A percentile compares a stretch with the other conserved stretches of the same genome.
Conservation (phyloP, 2,797 vertebrate genomes). For the Girardinus metallicus region DNA sequence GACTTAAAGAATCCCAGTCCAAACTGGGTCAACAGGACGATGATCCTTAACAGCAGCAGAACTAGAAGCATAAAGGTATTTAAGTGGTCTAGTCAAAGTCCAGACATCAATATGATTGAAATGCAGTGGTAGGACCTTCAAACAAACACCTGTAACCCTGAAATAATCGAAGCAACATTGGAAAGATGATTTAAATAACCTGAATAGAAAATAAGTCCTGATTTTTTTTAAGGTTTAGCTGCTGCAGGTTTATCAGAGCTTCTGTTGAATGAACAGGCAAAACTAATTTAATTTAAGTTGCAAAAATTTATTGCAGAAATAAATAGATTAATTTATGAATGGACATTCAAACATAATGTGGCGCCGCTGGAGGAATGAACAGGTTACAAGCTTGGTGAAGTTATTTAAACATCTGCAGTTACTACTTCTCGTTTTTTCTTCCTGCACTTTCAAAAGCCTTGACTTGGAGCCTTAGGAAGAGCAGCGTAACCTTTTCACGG, state of each 20-base stretch:
- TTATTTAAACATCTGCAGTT: no score
- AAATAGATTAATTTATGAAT: no score
- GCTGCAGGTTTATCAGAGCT: no score
- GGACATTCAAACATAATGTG: no score
- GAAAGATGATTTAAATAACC: not conserved
- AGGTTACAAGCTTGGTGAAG: no score
- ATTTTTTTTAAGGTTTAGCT: not conserved
- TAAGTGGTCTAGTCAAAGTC: not conserved
- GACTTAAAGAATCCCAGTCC: no score
- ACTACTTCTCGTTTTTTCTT: no score
- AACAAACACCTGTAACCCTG: not conserved
- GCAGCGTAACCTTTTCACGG: not conserved
- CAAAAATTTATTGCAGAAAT: no score
- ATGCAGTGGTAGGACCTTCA: not conserved
- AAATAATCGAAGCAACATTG: not conserved
- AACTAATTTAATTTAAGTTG: no score
- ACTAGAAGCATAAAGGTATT: not conserved
- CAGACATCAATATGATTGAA: not conserved
- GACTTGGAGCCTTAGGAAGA: not conserved
- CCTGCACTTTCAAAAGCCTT: no score
- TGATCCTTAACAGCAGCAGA: not conserved
- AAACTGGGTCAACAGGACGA: not conserved
- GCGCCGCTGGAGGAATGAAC: no score
- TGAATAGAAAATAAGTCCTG: not conserved
- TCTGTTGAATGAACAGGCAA: no score